Percentiles rank a stretch among this genome's conserved stretches.
Evolutionary conservation across 2,888 invertebrate species (phyloP).

Genomic region (Tanypteryx hageni): DNA sequence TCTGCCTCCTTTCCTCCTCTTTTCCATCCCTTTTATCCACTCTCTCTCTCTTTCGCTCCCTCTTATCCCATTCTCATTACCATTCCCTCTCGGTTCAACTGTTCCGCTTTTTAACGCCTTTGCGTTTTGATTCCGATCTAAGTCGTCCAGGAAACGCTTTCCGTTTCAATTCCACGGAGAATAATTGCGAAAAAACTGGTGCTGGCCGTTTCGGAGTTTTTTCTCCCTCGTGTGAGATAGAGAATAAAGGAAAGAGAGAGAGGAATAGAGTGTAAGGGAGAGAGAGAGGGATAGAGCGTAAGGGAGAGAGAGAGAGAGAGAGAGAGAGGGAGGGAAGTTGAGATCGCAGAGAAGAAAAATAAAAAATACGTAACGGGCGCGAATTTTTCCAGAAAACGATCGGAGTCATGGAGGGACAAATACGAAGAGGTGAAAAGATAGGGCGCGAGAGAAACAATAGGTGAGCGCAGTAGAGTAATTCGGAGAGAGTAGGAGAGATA

Average conservation of each 20-base stretch:
- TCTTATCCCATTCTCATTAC: no score
- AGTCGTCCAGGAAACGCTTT: slow-evolving; percentile 17
- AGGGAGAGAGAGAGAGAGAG: no score
- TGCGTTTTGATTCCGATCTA: slow-evolving; percentile 13
- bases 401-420: no score
- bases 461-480: no score
- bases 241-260: background rate
- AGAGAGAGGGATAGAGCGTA: background rate
- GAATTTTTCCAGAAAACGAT: no score
- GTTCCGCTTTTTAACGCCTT: slow-evolving; percentile 3
- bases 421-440: background rate
- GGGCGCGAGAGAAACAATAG: background rate
- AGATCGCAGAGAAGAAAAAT: no score
- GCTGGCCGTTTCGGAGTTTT: background rate
- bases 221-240: background rate
- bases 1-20: background rate
- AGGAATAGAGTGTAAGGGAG: background rate
- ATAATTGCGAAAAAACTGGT: background rate
- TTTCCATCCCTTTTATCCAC: background rate
- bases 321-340: no score
- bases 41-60: background rate
- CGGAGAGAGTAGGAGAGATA: background rate
- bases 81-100: background rate
- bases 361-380: no score
- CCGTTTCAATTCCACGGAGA: slow-evolving; percentile 1